Evolutionary conservation across 2,113 vertebrate genomes (phyloP).

Genomic region (Rhabdomys dilectus): DNA sequence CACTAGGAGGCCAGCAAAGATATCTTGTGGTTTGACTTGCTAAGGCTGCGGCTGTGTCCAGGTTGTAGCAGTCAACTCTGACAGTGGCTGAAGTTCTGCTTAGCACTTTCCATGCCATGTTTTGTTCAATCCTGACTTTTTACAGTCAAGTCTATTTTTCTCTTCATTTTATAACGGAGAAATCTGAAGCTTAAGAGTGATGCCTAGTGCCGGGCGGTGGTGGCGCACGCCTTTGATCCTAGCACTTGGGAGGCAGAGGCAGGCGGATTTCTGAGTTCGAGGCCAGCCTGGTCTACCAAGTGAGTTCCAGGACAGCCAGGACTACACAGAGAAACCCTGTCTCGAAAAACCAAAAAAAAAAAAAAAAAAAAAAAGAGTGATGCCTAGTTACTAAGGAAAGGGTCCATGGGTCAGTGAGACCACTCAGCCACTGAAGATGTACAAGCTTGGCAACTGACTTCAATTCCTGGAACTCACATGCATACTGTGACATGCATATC

Average conservation of each 20-base stretch:
- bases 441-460: not conserved
- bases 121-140: not conserved
- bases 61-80: not conserved
- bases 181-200: slow-evolving; percentile 36
- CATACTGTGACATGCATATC: not conserved
- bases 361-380: too few relatives aligned
- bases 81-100: not conserved
- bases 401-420: not conserved
- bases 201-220: too few relatives aligned
- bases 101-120: not conserved
- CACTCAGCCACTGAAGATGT: not conserved
- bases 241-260: too few relatives aligned
- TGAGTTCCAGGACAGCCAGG: too few relatives aligned
- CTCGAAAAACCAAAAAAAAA: too few relatives aligned
- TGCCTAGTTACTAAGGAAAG: not conserved
- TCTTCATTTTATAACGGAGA: slow-evolving; percentile 1
- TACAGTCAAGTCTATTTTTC: not conserved
- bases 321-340: too few relatives aligned
- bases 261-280: too few relatives aligned
- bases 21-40: not conserved
- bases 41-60: not conserved
- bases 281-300: too few relatives aligned
- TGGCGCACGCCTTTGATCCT: too few relatives aligned
- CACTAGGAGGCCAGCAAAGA: not conserved
- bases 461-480: not conserved